phyloP scores from a whole-genome alignment of 2,888 invertebrate species.

The Cataglyphis rosenhaueri region DNA sequence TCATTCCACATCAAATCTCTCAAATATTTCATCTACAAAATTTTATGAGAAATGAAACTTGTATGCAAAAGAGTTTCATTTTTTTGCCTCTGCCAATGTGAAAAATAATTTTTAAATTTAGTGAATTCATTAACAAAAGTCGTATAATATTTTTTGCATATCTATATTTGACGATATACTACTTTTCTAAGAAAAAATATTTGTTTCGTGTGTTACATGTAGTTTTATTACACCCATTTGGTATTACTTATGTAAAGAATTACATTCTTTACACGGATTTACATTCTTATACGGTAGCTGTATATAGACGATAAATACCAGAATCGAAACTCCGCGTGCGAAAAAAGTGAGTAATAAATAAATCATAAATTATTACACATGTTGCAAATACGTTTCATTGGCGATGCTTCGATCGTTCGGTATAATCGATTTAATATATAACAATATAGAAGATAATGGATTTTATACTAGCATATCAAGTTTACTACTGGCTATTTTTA shows the following conservation, averaged over 20 bases:
- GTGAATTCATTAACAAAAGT: not conserved
- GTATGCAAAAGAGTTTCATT: not conserved
- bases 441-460: conserved; percentile 18
- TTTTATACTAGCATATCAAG: conserved; percentile 29
- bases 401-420: conserved; percentile 51
- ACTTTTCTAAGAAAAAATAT: conserved; percentile 28
- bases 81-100: conserved; percentile 5
- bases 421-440: conserved; percentile 22
- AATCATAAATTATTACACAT: conserved; percentile 48
- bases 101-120: not conserved
- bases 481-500: conserved; percentile 34
- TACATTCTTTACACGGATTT: conserved; percentile 32
- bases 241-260: conserved; percentile 45
- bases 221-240: conserved; percentile 44
- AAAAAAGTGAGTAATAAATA: conserved; percentile 39
- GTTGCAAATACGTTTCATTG: conserved; percentile 48
- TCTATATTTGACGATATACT: conserved; percentile 5
- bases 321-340: conserved; percentile 20
- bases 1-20: not conserved
- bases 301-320: conserved; percentile 27
- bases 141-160: conserved; percentile 2
- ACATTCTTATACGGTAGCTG: conserved; percentile 28
- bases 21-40: conserved; percentile 22
- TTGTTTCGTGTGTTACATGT: conserved; percentile 8
- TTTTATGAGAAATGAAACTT: conserved; percentile 11